Evolutionary conservation across 2,888 invertebrate species (phyloP).

Genomic region (Andrena bucephala): DNA sequence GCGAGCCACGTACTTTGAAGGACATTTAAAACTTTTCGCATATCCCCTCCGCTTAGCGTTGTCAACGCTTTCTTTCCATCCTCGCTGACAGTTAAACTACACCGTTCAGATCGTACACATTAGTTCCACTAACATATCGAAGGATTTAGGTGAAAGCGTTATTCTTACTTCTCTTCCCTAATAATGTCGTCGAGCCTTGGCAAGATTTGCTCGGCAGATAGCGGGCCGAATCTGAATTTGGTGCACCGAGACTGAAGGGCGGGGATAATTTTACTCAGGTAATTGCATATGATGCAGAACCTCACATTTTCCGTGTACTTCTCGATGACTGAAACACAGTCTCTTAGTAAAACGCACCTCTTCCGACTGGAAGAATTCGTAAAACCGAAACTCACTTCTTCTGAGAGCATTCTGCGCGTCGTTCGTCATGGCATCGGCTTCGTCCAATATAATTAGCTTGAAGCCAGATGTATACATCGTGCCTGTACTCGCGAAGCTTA

Average conservation of each 20-base stretch:
- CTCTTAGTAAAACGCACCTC: background rate
- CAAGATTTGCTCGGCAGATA: slow-evolving; percentile 93
- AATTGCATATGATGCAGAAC: slow-evolving; percentile 99
- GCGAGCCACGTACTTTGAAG: slow-evolving; percentile 98
- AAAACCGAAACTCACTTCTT: slow-evolving; percentile 89
- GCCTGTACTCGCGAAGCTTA: slow-evolving; percentile 98
- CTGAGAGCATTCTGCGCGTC: slow-evolving; percentile 99
- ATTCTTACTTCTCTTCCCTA: slow-evolving; percentile 91
- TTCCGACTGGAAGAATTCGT: background rate
- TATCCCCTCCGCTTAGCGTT: slow-evolving; percentile 97
- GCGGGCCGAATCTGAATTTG: slow-evolving; percentile 97
- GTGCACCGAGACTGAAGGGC: slow-evolving; percentile 99
- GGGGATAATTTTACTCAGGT: slow-evolving; percentile 99
- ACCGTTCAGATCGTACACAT: slow-evolving; percentile 47
- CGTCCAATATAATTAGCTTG: slow-evolving; percentile 98
- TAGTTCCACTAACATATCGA: background rate
- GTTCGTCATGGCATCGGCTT: slow-evolving; percentile 99
- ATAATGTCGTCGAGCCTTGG: slow-evolving; percentile 95
- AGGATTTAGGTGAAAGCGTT: background rate
- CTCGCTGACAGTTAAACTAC: slow-evolving; percentile 92
- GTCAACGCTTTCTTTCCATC: slow-evolving; percentile 96
- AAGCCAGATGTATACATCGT: slow-evolving; percentile 97
- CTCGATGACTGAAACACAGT: slow-evolving; percentile 92
- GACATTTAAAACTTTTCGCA: slow-evolving; percentile 98
- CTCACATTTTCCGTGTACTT: slow-evolving; percentile 99